Evolutionary conservation across 2,797 vertebrate genomes (phyloP), one percentile per base, ranked within the genome.

Genomic region (Eurystomus glaucurus): DNA sequence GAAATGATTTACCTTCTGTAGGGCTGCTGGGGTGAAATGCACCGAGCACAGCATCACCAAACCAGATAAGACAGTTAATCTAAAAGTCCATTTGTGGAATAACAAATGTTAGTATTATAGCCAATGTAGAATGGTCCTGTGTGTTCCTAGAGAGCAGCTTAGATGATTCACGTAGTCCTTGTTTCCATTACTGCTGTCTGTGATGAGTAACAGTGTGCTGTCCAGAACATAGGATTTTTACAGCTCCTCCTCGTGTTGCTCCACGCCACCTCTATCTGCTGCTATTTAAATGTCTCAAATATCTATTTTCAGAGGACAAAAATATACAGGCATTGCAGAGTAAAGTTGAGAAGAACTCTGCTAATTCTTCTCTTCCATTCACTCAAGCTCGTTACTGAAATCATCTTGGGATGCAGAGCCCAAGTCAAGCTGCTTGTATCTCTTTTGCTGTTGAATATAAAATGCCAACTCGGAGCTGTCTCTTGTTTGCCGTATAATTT

Each of bases 371-470:
- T 35, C 79, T 29, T 25, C 3, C 3, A 6, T 50, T 70, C 9
- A 11, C 61, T 93, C 25, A 16, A 54, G 62, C 64, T 96, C 7
- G 0, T 96, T 96, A 33, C 41, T 48, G 41, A 92, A 88, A 82
- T 76, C 77, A 57, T 69, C 68, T 85, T 4, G 15, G 60, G 70
- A 31, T 81, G 84, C 72, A 76, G 91, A 76, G 45, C 88, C 69
- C 89, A 70, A 61, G 92, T 82, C 82, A 72, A 66, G 92, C 68
- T 92, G 79, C 62, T 94, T 96, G 77, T 29, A 41, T 62, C 86
- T 95, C 80, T 77, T 12, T 92, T 97, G 57, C 64, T 68, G n/a
- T 46, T 75, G 89, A 90, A 90, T 95, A 66, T 75, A 90, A 97
- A 96, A 95, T 88, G 70, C 70, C 1, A 7, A 33, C 22, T 71